Evolutionary conservation across 2,888 invertebrate species (phyloP).

Genomic region (Choreutis nemorana): DNA sequence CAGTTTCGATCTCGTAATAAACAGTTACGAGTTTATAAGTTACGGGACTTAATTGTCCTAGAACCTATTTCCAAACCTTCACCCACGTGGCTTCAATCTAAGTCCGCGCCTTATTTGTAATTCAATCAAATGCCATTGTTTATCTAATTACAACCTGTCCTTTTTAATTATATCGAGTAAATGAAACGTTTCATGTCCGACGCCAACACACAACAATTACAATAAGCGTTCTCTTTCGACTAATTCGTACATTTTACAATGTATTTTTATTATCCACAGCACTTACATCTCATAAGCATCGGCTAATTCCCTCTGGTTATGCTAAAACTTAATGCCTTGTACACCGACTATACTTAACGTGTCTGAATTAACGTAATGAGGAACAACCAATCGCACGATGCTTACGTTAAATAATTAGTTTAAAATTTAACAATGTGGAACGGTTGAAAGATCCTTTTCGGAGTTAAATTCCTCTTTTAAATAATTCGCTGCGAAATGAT

Average conservation of each 20-base stretch:
- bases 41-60: too few relatives aligned
- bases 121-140: slow-evolving; percentile 43
- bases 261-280: too few relatives aligned
- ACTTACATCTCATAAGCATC: background rate
- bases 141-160: slow-evolving; percentile 38
- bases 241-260: slow-evolving; percentile 13
- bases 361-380: slow-evolving; percentile 53
- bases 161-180: slow-evolving; percentile 25
- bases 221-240: slow-evolving; percentile 16
- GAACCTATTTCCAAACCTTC: too few relatives aligned
- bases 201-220: slow-evolving; percentile 29
- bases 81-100: slow-evolving; percentile 26
- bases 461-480: slow-evolving; percentile 41
- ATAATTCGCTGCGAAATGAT: slow-evolving; percentile 51
- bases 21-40: too few relatives aligned
- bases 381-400: slow-evolving; percentile 55
- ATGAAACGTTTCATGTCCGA: slow-evolving; percentile 24
- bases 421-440: slow-evolving; percentile 33
- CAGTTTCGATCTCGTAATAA: too few relatives aligned
- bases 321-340: slow-evolving; percentile 26
- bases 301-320: slow-evolving; percentile 30
- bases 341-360: slow-evolving; percentile 19
- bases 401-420: slow-evolving; percentile 48
- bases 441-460: slow-evolving; percentile 31
- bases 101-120: slow-evolving; percentile 24